Evolutionary conservation across 2,797 vertebrate species (phyloP), one percentile per base, ranked within the genome.

Genomic region (Chromis chromis): DNA sequence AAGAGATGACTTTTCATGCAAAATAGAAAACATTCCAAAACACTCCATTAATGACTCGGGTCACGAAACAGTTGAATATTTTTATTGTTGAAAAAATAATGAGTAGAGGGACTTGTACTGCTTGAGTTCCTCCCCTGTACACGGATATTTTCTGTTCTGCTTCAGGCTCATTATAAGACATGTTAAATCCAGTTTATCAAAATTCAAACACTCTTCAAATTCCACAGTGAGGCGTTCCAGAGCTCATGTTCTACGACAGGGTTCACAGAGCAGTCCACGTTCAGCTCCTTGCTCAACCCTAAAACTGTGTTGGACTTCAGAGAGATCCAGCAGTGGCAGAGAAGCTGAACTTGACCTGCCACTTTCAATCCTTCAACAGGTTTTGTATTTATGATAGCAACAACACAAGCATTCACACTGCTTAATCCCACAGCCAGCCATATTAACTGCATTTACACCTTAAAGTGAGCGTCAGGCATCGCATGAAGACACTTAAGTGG

Each of bases 51-150:
- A 67, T 0, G 7, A 76, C 7, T 2, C 40, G 14, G n/a, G 9
- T 49, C 36, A 42, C 25, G 10, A 59, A 70, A 65, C 0, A 61
- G 21, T 75, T 82, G 74, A 56, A 68, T 74, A 60, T 72, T 74
- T 86, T 84, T 86, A 84, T 85, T 87, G 57, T 78, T 84, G 73
- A 68, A 86, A 86, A 84, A 89, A 49, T 74, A 82, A 75, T 40
- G 57, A 74, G 39, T 42, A 28, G 67, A 86, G 70, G 70, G 76
- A 71, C 42, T 82, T 16, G 16, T 42, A 42, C 44, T 46, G 44
- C 17, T 17, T 46, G 44, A n/a, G 44, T 46, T 16, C 44, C 44
- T 46, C 83, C 80, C 50, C 24, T 81, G 58, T 80, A 82, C 82
- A 83, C 40, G 59, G 25, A 73, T 70, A 64, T 74, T 70, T 55